Evolutionary conservation across 2,113 vertebrate species (phyloP), one percentile per base, ranked within the genome.

Genomic region (Menura novaehollandiae): DNA sequence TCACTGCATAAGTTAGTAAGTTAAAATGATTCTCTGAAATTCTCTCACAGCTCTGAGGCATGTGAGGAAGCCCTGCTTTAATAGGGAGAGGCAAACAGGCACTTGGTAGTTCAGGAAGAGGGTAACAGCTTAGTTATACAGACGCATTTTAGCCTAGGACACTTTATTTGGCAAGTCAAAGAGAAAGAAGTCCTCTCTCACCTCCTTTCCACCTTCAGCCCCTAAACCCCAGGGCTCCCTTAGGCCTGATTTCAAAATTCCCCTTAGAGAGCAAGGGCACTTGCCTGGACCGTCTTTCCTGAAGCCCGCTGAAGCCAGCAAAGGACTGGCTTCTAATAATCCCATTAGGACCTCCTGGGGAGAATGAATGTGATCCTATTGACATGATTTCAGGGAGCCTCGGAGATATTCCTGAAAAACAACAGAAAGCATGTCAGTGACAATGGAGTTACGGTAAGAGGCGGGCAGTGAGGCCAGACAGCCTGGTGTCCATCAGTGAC

Each of bases 311-410:
- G 98, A 99, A 99, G 49, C 99, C 99, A 3, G 99, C 99, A 0
- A 99, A 99, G 41, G 99, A 99, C 97, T 99, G 99, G 93, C 99
- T 99, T 89, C 99, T 98, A 92, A 99, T 99, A 97, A 99, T 99
- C 62, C 99, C 99, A 94, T 99, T 99, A 97, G 99, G 99, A 46
- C 99, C 99, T 66, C 99, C 99, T 5, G 99, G 99, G 24, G 99
- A 99, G 97, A 97, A 98, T 87, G 98, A 98, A 72, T 99, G 99
- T 72, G 98, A 98, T 93, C 99, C 99, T 33, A 99, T 98, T 89
- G 99, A 98, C 99, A 99, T 99, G 98, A 98, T 99, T 97, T 99
- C 99, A 2, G 99, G 98, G 72, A 98, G 97, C 75, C 98, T 98
- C 67, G 99, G 98, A 41, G 99, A 99, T 97, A 99, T 98, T 98